Evolutionary conservation across 2,113 vertebrate species (phyloP).

Genomic region (Stercorarius parasiticus): DNA sequence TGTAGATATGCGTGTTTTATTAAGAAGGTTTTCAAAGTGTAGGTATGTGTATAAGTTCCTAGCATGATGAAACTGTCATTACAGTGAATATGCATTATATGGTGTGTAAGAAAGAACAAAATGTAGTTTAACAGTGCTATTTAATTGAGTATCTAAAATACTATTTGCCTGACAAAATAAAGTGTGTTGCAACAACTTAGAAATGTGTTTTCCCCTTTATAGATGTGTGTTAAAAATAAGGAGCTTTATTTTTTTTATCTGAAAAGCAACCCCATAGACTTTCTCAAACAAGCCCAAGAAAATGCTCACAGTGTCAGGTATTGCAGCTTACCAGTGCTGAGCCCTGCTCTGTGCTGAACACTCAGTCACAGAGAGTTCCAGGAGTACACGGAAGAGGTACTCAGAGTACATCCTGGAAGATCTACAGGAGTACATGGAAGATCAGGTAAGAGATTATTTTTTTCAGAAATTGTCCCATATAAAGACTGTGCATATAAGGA

Average conservation of each 20-base stretch:
- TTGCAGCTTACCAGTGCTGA: background rate
- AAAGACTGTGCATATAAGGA: background rate
- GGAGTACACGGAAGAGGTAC: background rate
- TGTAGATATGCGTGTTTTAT: conserved; percentile 72
- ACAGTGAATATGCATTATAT: conserved; percentile 76
- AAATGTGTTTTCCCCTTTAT: background rate
- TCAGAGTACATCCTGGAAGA: background rate
- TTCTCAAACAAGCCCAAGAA: background rate
- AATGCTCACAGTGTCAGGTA: background rate
- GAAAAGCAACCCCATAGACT: background rate
- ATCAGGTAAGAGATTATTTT: background rate
- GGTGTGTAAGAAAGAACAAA: conserved; percentile 67
- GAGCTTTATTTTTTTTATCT: background rate
- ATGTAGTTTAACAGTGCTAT: conserved; percentile 70
- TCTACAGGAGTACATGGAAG: background rate
- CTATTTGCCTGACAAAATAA: conserved; percentile 82
- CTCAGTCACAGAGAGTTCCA: background rate
- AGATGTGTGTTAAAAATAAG: background rate
- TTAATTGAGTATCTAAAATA: conserved; percentile 73
- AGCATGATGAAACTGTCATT: conserved; percentile 79
- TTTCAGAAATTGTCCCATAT: background rate
- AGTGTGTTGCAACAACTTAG: conserved; percentile 66
- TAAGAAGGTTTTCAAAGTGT: conserved; percentile 62
- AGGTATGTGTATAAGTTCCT: conserved; percentile 73
- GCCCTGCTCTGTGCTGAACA: background rate